Evolutionary conservation across 1,140 invertebrate species (phyloP).

Genomic region (Drusus annulatus): DNA sequence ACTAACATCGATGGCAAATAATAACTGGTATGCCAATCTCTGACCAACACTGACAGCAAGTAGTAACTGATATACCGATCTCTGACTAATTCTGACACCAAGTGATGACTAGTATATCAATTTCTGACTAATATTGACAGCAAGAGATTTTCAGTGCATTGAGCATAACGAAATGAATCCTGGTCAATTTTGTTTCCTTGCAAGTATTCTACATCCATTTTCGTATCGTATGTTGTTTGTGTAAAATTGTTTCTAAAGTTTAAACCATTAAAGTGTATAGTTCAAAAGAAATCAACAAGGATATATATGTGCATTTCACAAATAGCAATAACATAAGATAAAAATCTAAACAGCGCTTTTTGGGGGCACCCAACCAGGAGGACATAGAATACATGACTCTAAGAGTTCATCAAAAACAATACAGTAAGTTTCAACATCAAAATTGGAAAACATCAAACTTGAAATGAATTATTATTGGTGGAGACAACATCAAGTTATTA

Average conservation of each 20-base stretch:
- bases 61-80: no score
- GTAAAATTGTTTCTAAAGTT: not conserved
- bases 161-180: no score
- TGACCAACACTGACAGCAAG: no score
- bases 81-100: no score
- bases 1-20: no score
- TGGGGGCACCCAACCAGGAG: not conserved
- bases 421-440: constrained; percentile 36
- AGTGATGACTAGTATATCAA: no score
- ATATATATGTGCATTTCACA: constrained; percentile 3
- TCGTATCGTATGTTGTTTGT: no score
- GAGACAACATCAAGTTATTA: constrained; percentile 40
- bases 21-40: no score
- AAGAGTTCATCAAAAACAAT: constrained; percentile 15
- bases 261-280: not conserved
- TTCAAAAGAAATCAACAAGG: not conserved
- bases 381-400: constrained; percentile 13
- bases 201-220: no score
- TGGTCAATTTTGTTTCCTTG: no score
- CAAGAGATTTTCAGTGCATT: no score
- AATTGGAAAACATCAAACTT: constrained; percentile 42
- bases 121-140: no score
- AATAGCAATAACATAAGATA: not conserved
- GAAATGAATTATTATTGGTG: constrained; percentile 42
- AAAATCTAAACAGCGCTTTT: constrained; percentile 1